phyloP scores from a whole-genome alignment of 2,113 vertebrate genomes.

The Bos javanicus region DNA sequence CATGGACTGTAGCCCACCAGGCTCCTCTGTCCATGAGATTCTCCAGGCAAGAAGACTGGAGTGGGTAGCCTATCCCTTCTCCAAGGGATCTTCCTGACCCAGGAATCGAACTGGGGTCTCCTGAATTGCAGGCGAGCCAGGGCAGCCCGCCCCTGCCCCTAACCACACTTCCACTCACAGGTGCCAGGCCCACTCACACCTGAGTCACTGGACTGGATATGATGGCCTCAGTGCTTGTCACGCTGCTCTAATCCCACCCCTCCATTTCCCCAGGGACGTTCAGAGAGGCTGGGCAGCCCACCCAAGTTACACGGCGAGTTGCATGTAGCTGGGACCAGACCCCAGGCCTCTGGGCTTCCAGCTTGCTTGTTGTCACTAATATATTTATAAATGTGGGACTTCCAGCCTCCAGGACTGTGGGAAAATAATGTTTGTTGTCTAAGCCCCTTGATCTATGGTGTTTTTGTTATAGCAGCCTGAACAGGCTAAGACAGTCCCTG shows the following conservation, averaged over 20 bases:
- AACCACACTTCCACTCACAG: neutral
- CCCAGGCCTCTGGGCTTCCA: neutral
- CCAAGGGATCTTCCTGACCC: neutral
- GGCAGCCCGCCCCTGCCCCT: neutral
- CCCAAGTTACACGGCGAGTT: neutral
- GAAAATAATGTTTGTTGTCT: neutral
- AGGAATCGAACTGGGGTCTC: neutral
- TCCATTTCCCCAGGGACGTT: neutral
- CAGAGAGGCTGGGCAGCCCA: neutral
- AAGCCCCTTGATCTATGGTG: accelerated
- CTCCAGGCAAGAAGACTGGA: neutral
- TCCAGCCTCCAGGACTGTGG: neutral
- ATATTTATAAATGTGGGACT: neutral
- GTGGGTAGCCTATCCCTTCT: neutral
- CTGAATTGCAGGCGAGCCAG: neutral
- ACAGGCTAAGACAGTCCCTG: neutral
- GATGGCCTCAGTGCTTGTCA: accelerated
- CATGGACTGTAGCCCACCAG: neutral
- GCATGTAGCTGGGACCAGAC: neutral
- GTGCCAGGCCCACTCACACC: accelerated
- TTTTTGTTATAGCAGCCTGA: neutral
- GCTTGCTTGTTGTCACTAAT: neutral
- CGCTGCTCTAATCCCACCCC: neutral
- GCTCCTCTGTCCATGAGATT: neutral
- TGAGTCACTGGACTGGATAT: neutral